Conservation (phyloP, 1,140 invertebrate species). For the Propsilocerus akamusi region DNA sequence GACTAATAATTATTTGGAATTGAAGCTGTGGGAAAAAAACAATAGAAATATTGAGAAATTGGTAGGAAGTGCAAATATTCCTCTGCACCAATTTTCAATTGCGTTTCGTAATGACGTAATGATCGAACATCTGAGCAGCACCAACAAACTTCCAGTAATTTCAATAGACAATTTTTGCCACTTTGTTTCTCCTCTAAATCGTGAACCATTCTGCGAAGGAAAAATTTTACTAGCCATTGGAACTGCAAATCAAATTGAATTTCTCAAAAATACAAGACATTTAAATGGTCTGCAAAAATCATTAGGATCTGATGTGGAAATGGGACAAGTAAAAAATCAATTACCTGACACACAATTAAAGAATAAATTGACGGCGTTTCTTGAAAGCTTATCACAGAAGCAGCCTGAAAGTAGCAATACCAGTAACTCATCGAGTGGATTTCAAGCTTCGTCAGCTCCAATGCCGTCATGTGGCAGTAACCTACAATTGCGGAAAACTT, state of each 20-base stretch:
- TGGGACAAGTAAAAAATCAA: background rate
- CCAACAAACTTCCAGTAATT: constrained; percentile 33
- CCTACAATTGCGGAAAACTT: constrained; percentile 14
- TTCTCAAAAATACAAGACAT: constrained; percentile 30
- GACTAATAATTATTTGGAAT: constrained; percentile 31
- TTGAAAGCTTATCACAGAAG: constrained; percentile 8
- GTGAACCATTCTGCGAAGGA: constrained; percentile 27
- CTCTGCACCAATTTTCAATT: constrained; percentile 37
- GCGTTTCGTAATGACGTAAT: constrained; percentile 34
- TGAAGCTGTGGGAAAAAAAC: constrained; percentile 30
- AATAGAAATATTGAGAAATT: constrained; percentile 18
- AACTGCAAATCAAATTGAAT: constrained; percentile 34
- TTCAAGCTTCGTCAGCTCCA: background rate
- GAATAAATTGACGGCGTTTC: constrained; percentile 5
- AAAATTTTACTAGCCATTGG: constrained; percentile 35
- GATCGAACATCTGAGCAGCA: constrained; percentile 28
- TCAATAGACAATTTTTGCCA: constrained; percentile 37
- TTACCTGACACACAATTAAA: constrained; percentile 2
- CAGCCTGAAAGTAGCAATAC: constrained; percentile 6
- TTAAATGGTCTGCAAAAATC: constrained; percentile 11
- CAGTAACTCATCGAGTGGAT: background rate
- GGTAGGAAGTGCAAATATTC: constrained; percentile 32
- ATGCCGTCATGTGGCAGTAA: background rate
- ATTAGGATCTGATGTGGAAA: background rate
- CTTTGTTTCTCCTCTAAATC: constrained; percentile 26